phyloP scores from a whole-genome alignment of 2,113 vertebrate genomes.

The Patagioenas fasciata region DNA sequence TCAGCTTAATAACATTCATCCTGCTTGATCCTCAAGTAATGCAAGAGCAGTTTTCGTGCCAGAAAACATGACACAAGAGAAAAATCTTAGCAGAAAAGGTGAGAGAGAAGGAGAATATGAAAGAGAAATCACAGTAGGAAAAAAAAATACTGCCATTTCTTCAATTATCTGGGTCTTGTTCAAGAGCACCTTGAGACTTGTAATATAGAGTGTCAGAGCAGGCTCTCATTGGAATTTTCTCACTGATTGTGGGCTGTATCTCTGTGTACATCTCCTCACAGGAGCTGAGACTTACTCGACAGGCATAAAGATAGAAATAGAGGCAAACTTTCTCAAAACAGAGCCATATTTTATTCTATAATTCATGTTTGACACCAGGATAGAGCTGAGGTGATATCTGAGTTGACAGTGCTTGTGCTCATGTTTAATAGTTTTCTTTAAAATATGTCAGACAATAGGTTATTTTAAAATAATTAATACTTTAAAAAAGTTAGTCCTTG shows the following conservation, averaged over 20 bases:
- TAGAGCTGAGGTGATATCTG: neutral
- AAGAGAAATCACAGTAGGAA: neutral
- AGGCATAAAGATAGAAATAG: neutral
- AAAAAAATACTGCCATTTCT: neutral
- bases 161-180: conserved; percentile 3
- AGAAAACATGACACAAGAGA: neutral
- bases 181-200: conserved; percentile 13
- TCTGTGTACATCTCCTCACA: neutral
- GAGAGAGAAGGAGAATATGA: neutral
- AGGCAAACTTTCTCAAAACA: neutral
- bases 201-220: neutral
- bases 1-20: neutral
- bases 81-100: neutral
- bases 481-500: conserved; percentile 48
- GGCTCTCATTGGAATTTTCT: neutral
- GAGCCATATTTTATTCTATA: neutral
- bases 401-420: neutral
- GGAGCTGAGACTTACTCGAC: neutral
- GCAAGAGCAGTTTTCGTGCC: neutral
- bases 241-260: neutral
- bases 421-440: neutral
- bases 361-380: neutral
- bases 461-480: neutral
- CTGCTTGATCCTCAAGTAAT: neutral
- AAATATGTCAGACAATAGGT: neutral